A percentile compares a stretch with the other conserved stretches of the same genome.
These are phyloP conservation scores for Myodes glareolus DNA, from an alignment of 2,113 vertebrate species.

Conservation along the genomic window DNA sequence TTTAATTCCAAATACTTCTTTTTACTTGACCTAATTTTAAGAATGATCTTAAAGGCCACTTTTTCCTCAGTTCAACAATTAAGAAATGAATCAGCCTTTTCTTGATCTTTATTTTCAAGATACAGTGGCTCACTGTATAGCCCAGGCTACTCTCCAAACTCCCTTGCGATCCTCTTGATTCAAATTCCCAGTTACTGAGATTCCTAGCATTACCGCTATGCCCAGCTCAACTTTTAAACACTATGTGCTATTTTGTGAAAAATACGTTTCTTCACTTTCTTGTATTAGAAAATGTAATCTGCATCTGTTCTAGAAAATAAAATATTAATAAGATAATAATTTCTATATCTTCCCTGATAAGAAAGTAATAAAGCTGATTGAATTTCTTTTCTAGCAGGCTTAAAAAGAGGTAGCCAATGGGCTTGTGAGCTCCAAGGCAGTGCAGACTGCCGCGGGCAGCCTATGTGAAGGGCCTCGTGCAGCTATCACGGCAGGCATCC, in stretches of 20 bases:
- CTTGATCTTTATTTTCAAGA: not conserved
- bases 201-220: not conserved
- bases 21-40: conserved; percentile 24
- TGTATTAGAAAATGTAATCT: not conserved
- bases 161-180: no score
- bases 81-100: not conserved
- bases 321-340: conserved; percentile 35
- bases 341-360: conserved; percentile 2
- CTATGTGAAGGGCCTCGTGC: not conserved
- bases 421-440: not conserved
- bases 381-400: conserved; percentile 51
- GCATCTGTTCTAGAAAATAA: not conserved
- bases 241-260: not conserved
- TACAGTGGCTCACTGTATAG: not conserved
- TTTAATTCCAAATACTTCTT: conserved; percentile 3
- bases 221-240: not conserved
- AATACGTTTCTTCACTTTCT: not conserved
- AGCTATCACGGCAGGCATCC: not conserved
- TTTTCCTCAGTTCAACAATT: conserved; percentile 10
- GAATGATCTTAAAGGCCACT: conserved; percentile 4
- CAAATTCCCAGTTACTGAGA: not conserved
- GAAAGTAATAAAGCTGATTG: not conserved
- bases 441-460: not conserved
- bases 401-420: conserved; percentile 42
- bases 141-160: not conserved